These are phyloP conservation scores for Rhizomys pruinosus DNA, from an alignment of 2,113 vertebrate genomes.

Conservation along the genomic window DNA sequence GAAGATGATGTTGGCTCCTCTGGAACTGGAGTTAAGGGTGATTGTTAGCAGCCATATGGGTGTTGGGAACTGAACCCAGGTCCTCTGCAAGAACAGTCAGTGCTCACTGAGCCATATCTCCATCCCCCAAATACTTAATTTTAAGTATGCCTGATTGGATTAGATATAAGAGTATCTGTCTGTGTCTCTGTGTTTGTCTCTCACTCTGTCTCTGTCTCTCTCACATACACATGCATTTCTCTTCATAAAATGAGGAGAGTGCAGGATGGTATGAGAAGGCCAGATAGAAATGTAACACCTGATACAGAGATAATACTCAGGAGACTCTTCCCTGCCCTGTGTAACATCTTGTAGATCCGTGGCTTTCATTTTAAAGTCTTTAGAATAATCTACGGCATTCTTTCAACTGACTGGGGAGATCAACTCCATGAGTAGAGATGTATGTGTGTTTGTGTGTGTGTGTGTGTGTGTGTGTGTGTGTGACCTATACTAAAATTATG, in stretches of 20 bases:
- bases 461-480: no score
- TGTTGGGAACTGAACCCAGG: no score
- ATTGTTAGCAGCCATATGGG: no score
- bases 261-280: not conserved
- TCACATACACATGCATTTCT: not conserved
- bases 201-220: not conserved
- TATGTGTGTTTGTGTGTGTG: no score
- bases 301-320: not conserved
- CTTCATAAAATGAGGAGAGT: not conserved
- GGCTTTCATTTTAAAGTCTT: constrained; percentile 58
- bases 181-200: not conserved
- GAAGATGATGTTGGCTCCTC: no score
- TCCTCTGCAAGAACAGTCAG: no score
- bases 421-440: constrained; percentile 29
- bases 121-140: constrained; percentile 11
- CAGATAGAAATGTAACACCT: not conserved
- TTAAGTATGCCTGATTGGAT: constrained; percentile 16
- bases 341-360: constrained; percentile 69
- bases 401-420: constrained; percentile 64
- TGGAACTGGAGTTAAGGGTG: no score
- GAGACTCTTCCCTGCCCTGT: not conserved
- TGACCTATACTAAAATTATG: no score
- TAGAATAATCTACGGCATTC: constrained; percentile 66
- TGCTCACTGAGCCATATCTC: no score
- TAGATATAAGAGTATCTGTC: not conserved